Base-by-base conservation (phyloP, 2,888 invertebrate species). In the Eristalis arbustorum region DNA sequence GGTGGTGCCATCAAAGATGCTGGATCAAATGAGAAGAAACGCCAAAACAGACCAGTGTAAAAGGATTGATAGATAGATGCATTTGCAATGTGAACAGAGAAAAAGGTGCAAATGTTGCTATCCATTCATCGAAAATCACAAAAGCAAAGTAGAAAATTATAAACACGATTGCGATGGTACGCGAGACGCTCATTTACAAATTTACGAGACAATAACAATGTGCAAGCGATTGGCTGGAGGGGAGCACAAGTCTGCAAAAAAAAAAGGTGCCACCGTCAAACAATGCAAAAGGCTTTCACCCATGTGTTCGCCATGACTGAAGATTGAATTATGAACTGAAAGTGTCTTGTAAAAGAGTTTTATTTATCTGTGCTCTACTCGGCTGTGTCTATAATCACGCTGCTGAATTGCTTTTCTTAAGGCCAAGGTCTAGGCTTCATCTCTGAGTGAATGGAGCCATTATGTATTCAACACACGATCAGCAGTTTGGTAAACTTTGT, bases 221-320 rank as follows among this genome's bases (percentile, higher is more conserved):
- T 80, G 73, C 67, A 73, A 84, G 80, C 72, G 84, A 80, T 59
- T 84, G 80, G 76, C 68, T 59, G 23, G 71, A 75, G 42, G 63
- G 68, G 73, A 68, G 59, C 59, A 28, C 18, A 40, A 25, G 49
- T 22, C 14, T 18, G 57, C 11, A 63, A 57, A 22, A 59, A 76
- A n/a, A 22, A 18, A 10, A 31, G 31, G 59, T 66, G 71, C 76
- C 76, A 76, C 67, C 80, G 80, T 80, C 76, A 80, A 84, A 84
- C 76, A 84, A 80, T 84, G 63, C 57, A 73, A 84, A 77, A 79
- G 80, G 84, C 84, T 84, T 84, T 84, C 84, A 81, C 84, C 81
- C 72, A 80, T 62, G 69, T 67, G 61, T 75, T 66, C 69, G 71
- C 71, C 62, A 79, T 67, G 79, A 84, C 80, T 80, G 84, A 67